Evolutionary conservation across 1,140 invertebrate species (phyloP), one percentile per base, ranked within the genome.

Genomic region (Scaptomyza pallida): DNA sequence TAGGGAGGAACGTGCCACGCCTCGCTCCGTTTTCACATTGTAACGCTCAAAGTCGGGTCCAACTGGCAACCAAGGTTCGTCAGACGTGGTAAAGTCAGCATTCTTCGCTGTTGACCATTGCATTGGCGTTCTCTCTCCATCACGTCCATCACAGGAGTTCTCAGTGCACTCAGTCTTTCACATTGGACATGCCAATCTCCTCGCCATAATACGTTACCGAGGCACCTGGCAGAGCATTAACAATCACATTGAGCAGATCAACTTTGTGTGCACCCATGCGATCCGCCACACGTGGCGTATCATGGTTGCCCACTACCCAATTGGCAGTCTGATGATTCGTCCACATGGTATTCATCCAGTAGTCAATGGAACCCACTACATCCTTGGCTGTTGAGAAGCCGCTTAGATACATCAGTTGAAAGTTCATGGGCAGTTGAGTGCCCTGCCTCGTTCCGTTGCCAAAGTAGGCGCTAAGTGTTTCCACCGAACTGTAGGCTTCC

Each of bases 191-290:
- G 0, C 94, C 96, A 19, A 97, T 94, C 91, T 97, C 96, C 90
- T 97, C 96, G 5, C 96, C 96, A 91, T 96, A 95, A 89, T 97
- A 97, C 56, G 94, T 94, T 1, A 97, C 93, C 1, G 94, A 92
- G 8, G 95, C 94, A 0, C 96, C 96, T 10, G 95, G 95, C 16
- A 97, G 78, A 0, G 96, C 73, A 33, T 95, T 90, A 2, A 93
- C 92, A 21, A 97, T 91, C 90, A 95, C 94, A 70, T 95, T 94
- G 12, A 96, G 86, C 0, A 93, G 92, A 85, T 96, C 95, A 0
- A 94, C 93, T 50, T 94, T 89, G 26, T 94, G 92, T 0, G 75
- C 65, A 9, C 94, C 93, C 64, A 95, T 92, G 21, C 94, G 91
- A 3, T 92, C 91, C 0, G 93, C 93, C 3, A 95, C 89, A 35